Base-by-base conservation (phyloP, 1,140 invertebrate species). In the Caenorhabditis latens region DNA sequence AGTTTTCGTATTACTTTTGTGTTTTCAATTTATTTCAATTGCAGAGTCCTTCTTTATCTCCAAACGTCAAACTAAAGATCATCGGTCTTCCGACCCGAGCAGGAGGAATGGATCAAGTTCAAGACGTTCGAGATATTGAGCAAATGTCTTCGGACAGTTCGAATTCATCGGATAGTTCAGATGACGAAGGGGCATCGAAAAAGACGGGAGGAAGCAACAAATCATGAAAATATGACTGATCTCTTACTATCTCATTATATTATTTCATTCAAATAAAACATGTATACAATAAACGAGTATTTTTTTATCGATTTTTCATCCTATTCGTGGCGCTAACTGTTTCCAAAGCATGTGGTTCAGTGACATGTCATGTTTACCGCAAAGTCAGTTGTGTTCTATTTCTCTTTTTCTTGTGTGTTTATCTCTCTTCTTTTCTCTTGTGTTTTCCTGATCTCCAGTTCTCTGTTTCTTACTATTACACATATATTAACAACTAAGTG, bases 101-200 rank as follows among this genome's bases (percentile, higher is more conserved):
- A 32, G 71, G 71, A 21, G 46, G n/a, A 7, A 50, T 79, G 4
- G 71, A 79, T 50, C 71, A 79, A 79, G 71, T 79, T 50, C 84
- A 79, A 24, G 63, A 71, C 4, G 50, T 85, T 9, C 46, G 32
- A n/a, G 84, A 53, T 19, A 67, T 85, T 16, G 84, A 79, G 16
- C 53, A 71, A 42, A 85, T 85, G 84, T 71, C 63, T 32, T 71
- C 63, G 2, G 84, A 75, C 32, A 79, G 65, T 58, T 71, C 63
- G 14, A 48, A 40, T 24, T 71, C 63, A 5, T 85, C 84, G 11
- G 71, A 79, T 79, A 85, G 84, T 40, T 71, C 63, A 13, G 84
- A 85, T 13, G 84, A 85, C 32, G 84, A 85, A 57, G 65, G 50
- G 1, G 7, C 71, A 79, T 79, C 71, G 46, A 79, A 79, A 79